Percentiles rank a stretch among this genome's conserved stretches.
These are phyloP conservation scores for Leguminivora glycinivorella DNA, from an alignment of 1,140 invertebrate genomes.

Conservation along the genomic window DNA sequence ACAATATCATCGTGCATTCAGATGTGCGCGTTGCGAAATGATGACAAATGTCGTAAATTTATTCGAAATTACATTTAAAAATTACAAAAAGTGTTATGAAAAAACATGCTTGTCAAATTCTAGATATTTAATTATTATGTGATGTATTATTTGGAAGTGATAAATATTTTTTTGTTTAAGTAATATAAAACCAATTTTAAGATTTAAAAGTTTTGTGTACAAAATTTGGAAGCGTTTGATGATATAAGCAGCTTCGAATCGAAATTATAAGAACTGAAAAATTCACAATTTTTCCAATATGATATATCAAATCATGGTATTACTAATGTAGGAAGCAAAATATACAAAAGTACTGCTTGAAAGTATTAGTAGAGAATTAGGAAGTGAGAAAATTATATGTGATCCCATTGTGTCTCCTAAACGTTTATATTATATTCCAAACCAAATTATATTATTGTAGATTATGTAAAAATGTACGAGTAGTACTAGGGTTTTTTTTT, in stretches of 20 bases:
- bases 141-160: no score
- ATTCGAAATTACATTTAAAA: no score
- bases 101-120: no score
- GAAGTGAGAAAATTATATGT: conserved; percentile 35
- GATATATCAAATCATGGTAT: conserved; percentile 25
- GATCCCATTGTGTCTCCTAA: conserved; percentile 41
- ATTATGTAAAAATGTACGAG: conserved; percentile 16
- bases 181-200: neutral
- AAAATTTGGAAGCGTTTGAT: neutral
- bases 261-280: conserved; percentile 18
- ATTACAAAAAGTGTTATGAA: no score
- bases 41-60: no score
- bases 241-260: conserved; percentile 6
- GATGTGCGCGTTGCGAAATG: no score
- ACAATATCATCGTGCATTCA: no score
- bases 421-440: conserved; percentile 23
- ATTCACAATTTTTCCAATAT: conserved; percentile 16
- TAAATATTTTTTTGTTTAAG: no score
- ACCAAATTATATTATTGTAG: conserved; percentile 15
- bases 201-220: neutral
- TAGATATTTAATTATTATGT: no score
- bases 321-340: conserved; percentile 13
- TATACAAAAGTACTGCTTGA: conserved; percentile 23
- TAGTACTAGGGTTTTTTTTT: neutral
- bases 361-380: conserved; percentile 30